Percentiles rank a stretch among this genome's conserved stretches.
phyloP scores from a whole-genome alignment of 2,888 invertebrate genomes.

The Phania funesta region DNA sequence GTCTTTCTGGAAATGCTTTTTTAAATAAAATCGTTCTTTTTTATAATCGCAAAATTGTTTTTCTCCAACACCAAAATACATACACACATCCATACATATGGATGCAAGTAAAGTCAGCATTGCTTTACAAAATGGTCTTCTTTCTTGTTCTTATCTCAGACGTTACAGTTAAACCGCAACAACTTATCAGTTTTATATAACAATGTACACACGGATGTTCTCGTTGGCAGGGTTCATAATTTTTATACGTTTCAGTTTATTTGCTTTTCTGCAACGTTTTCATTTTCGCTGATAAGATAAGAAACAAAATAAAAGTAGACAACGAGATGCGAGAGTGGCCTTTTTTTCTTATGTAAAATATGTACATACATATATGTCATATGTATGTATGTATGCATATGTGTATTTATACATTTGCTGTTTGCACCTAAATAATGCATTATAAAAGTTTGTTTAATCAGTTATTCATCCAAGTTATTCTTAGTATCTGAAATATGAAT shows the following conservation, averaged over 20 bases:
- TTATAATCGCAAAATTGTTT: not conserved
- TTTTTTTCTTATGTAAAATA: not conserved
- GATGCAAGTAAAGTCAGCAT: not conserved
- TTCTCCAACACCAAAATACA: not conserved
- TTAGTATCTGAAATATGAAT: not conserved
- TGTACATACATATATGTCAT: not conserved
- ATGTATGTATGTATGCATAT: not conserved
- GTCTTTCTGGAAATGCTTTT: no score
- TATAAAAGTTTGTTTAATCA: not conserved
- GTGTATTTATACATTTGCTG: not conserved
- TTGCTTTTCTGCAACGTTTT: slow-evolving; percentile 53
- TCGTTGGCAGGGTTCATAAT: slow-evolving; percentile 28
- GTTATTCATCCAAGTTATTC: slow-evolving; percentile 4
- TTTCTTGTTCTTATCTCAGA: slow-evolving; percentile 21
- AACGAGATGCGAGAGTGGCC: slow-evolving; percentile 14
- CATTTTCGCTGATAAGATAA: slow-evolving; percentile 44
- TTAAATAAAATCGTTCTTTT: not conserved
- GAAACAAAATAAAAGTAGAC: slow-evolving; percentile 19
- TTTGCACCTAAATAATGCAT: not conserved
- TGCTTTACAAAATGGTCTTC: not conserved
- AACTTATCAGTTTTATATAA: slow-evolving; percentile 43
- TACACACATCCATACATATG: no score
- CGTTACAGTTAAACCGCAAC: slow-evolving; percentile 22
- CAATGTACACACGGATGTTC: slow-evolving; percentile 33
- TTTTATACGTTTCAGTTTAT: slow-evolving; percentile 63